Percentiles rank a stretch among this genome's conserved stretches.
Conservation (phyloP, 30 jellyfish, hydroid and myxozoan genomes). For the Pelagia noctiluca region DNA sequence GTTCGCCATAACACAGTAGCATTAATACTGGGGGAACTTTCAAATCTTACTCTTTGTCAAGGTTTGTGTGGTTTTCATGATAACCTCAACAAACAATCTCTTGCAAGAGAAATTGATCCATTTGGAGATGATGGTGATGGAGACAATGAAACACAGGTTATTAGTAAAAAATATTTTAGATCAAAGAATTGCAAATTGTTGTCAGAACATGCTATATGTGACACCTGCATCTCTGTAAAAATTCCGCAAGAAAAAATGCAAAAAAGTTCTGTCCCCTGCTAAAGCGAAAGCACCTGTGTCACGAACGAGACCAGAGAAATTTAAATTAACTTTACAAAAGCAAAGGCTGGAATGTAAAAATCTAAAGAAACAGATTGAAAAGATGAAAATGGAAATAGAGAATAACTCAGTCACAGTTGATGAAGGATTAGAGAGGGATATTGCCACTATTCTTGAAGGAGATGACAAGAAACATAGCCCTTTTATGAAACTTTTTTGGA, state of each 20-base stretch:
- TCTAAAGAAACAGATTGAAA: slow-evolving; percentile 57
- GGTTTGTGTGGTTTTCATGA: slow-evolving; percentile 55
- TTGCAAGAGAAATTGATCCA: slow-evolving; percentile 65
- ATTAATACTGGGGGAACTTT: slow-evolving; percentile 44
- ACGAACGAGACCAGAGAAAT: slow-evolving; percentile 57
- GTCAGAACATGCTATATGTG: slow-evolving; percentile 46
- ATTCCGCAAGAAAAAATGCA: slow-evolving; percentile 33
- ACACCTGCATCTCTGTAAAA: slow-evolving; percentile 46
- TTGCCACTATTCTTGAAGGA: slow-evolving; percentile 42
- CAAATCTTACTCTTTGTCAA: slow-evolving; percentile 55
- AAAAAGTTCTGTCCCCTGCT: slow-evolving; percentile 45
- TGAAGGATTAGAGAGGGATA: slow-evolving; percentile 42
- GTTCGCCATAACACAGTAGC: slow-evolving; percentile 57
- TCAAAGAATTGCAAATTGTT: slow-evolving; percentile 54
- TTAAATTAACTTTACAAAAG: slow-evolving; percentile 47
- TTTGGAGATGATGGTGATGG: slow-evolving; percentile 40
- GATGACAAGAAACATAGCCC: slow-evolving; percentile 39
- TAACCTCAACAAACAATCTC: slow-evolving; percentile 64
- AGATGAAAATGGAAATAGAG: slow-evolving; percentile 66
- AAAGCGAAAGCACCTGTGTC: slow-evolving; percentile 54
- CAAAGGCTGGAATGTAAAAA: slow-evolving; percentile 50
- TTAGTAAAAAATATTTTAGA: slow-evolving; percentile 53
- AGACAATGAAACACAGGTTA: slow-evolving; percentile 44
- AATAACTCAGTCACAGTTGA: slow-evolving; percentile 29
- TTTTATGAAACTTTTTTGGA: slow-evolving; percentile 48